Evolutionary conservation across 1,140 invertebrate genomes (phyloP).

Genomic region (Brachionus asplanchnoidis): DNA sequence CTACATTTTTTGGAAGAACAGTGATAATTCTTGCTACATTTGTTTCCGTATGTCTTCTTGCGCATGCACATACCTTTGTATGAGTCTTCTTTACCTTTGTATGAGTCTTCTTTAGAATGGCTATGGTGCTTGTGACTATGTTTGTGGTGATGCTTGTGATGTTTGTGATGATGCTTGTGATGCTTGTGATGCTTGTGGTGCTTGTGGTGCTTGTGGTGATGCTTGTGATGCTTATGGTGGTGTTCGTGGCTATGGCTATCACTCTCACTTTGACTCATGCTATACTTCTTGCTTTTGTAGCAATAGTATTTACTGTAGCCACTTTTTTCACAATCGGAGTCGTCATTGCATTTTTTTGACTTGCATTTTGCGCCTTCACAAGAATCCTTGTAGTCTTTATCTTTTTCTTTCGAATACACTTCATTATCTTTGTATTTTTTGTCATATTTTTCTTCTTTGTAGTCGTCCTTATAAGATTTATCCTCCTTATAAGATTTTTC

Average conservation of each 20-base stretch:
- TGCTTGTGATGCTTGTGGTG: background rate
- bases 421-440: background rate
- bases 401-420: background rate
- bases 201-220: background rate
- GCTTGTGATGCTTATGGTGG: background rate
- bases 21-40: background rate
- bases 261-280: background rate
- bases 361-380: slow-evolving; percentile 11
- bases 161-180: background rate
- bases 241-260: background rate
- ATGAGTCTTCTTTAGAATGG: background rate
- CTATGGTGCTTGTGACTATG: background rate
- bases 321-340: background rate
- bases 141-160: background rate
- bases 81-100: too few species aligned
- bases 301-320: background rate
- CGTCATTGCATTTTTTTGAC: background rate
- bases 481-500: background rate
- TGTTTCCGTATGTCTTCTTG: background rate
- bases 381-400: background rate
- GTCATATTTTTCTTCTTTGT: background rate
- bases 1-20: background rate
- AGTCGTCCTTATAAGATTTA: slow-evolving; percentile 17
- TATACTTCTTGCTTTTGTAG: background rate
- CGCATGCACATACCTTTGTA: slow-evolving; percentile 11